These are phyloP conservation scores for Rhynchophorus ferrugineus DNA, from an alignment of 1,140 invertebrate genomes.

Conservation along the genomic window DNA sequence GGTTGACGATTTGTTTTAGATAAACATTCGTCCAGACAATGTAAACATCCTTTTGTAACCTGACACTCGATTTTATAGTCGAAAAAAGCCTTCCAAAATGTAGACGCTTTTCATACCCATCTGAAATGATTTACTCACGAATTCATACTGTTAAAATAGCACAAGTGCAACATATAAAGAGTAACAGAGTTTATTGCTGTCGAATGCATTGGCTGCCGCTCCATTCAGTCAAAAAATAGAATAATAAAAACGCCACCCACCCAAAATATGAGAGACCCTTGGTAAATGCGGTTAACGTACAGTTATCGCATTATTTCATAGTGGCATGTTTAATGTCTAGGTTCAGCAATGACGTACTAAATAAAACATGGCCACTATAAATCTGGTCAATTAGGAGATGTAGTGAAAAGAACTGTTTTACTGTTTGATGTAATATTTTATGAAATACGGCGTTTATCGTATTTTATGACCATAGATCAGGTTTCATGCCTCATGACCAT, in stretches of 20 bases:
- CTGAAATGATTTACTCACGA: not conserved
- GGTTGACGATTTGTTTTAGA: no score
- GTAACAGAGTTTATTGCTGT: not conserved
- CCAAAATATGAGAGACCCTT: not conserved
- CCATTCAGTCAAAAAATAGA: not conserved
- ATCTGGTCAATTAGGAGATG: not conserved
- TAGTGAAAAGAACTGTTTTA: no score
- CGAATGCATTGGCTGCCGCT: not conserved
- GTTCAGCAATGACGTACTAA: not conserved
- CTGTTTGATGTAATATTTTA: no score
- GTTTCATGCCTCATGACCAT: no score
- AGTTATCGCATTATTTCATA: slow-evolving; percentile 6
- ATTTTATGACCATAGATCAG: no score
- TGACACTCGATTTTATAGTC: not conserved
- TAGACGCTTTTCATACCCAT: not conserved
- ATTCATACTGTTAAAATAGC: not conserved
- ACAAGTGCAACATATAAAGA: slow-evolving; percentile 1
- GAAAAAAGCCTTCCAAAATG: not conserved
- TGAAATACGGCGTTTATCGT: no score
- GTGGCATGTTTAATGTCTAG: not conserved
- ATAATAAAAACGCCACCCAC: not conserved
- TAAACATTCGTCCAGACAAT: no score
- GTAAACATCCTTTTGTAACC: no score
- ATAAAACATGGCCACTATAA: not conserved
- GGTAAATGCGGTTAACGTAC: not conserved